Percentiles rank a stretch among this genome's conserved stretches.
Evolutionary conservation across 53 echinoderm and acorn worm species (phyloP).

Genomic region (Echinometra lucunter): DNA sequence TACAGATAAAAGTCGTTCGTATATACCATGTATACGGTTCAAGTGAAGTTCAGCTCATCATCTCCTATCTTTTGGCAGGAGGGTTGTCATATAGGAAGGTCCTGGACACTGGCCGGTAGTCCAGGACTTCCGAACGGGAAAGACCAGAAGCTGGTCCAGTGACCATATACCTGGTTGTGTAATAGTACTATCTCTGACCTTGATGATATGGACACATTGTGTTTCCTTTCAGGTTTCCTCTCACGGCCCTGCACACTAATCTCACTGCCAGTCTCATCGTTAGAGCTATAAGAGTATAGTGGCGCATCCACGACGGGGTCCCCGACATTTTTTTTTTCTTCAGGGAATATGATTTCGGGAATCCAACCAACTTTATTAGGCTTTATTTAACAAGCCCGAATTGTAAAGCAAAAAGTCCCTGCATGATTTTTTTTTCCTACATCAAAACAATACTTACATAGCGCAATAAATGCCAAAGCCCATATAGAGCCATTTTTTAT

Average conservation of each 20-base stretch:
- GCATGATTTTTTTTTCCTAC: too few species aligned
- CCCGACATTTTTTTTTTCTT: too few species aligned
- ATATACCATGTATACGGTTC: too few species aligned
- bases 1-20: too few species aligned
- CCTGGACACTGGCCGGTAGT: not conserved
- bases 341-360: too few species aligned
- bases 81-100: not conserved
- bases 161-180: not conserved
- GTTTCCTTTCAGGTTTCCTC: conserved; percentile 4
- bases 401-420: too few species aligned
- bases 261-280: not conserved
- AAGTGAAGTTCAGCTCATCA: conserved; percentile 30
- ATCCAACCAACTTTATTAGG: too few species aligned
- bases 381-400: too few species aligned
- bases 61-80: not conserved
- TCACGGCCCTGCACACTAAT: not conserved
- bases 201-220: not conserved
- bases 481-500: too few species aligned
- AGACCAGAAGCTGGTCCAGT: not conserved
- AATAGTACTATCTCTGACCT: not conserved
- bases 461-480: too few species aligned
- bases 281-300: not conserved
- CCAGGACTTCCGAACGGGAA: conserved; percentile 24
- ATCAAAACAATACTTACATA: too few species aligned
- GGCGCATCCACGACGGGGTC: not conserved